phyloP scores from a whole-genome alignment of 2,113 vertebrate genomes.

The Shinisaurus crocodilurus region DNA sequence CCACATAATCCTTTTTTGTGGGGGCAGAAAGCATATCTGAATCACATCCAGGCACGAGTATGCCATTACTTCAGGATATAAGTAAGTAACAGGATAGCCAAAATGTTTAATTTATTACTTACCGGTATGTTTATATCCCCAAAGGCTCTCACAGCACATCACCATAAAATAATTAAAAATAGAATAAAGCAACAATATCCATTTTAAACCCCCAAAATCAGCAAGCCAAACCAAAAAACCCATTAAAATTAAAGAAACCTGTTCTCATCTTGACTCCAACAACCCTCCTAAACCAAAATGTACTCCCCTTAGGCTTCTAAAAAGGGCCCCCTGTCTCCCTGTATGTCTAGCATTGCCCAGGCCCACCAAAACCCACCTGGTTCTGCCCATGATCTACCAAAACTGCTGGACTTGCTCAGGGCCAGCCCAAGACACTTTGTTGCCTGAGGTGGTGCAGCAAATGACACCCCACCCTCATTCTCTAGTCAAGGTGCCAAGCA shows the following conservation, averaged over 20 bases:
- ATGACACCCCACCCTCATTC: no score
- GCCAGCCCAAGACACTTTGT: no score
- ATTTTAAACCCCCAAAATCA: neutral
- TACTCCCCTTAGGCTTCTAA: no score
- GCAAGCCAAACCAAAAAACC: neutral
- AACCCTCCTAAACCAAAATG: neutral
- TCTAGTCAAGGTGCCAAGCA: no score
- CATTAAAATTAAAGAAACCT: neutral
- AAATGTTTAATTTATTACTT: neutral
- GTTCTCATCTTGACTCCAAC: neutral
- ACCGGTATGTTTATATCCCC: neutral
- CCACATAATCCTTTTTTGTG: neutral
- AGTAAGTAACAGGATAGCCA: neutral
- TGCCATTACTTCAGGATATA: neutral
- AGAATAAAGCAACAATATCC: neutral
- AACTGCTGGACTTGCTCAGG: no score
- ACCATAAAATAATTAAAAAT: no score
- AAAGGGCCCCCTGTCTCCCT: neutral
- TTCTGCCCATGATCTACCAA: neutral
- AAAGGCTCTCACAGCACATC: neutral
- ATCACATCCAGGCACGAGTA: neutral
- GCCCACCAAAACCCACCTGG: neutral
- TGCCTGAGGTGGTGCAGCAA: no score
- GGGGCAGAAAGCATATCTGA: neutral
- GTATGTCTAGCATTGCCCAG: neutral